phyloP scores from a whole-genome alignment of 2,797 vertebrate genomes.

The Salarias fasciatus region DNA sequence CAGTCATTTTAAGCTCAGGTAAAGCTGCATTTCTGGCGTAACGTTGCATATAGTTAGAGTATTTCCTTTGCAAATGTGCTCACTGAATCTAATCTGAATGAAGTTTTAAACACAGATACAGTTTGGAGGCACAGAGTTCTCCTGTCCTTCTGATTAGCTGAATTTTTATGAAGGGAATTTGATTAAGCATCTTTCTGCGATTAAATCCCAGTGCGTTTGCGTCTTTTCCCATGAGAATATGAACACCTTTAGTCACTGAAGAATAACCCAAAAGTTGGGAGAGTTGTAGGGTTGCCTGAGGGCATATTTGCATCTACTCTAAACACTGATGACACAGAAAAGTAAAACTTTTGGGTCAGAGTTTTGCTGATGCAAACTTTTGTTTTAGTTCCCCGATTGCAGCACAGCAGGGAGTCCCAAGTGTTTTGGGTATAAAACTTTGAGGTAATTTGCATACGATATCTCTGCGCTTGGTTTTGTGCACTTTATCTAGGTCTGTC shows the following conservation, averaged over 20 bases:
- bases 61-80: too few species aligned
- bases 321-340: neutral
- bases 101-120: neutral
- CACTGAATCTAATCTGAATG: too few species aligned
- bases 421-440: conserved; percentile 1
- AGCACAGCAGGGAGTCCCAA: neutral
- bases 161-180: neutral
- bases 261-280: neutral
- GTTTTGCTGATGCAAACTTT: conserved; percentile 30
- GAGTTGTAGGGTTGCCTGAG: neutral
- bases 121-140: neutral
- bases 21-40: too few species aligned
- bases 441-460: conserved; percentile 14
- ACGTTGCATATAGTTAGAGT: too few species aligned
- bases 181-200: too few species aligned
- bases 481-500: neutral
- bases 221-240: neutral
- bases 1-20: too few species aligned
- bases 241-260: neutral
- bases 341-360: conserved; percentile 4
- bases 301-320: neutral
- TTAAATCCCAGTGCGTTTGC: too few species aligned
- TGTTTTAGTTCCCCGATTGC: conserved; percentile 5
- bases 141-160: neutral
- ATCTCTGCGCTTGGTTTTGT: neutral